phyloP scores from a whole-genome alignment of 2,113 vertebrate genomes.

The Neolamprologus sp. region DNA sequence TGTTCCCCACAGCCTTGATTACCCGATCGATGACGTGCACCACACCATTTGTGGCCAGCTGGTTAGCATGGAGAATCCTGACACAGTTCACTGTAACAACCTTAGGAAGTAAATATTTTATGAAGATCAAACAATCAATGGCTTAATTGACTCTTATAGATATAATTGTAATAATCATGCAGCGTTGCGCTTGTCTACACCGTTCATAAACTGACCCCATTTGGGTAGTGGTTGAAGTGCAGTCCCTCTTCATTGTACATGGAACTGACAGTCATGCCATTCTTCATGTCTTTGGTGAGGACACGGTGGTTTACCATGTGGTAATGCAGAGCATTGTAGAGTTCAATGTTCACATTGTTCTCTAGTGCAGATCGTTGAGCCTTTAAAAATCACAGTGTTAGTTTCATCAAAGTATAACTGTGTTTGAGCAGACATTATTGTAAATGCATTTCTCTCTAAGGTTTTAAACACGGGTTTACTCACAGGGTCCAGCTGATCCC shows the following conservation, averaged over 20 bases:
- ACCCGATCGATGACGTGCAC: slow-evolving; percentile 93
- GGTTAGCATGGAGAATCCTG: slow-evolving; percentile 88
- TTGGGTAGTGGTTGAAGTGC: slow-evolving; percentile 90
- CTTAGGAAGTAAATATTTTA: slow-evolving; percentile 49
- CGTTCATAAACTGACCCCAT: slow-evolving; percentile 77
- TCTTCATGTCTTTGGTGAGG: slow-evolving; percentile 91
- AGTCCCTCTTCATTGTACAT: slow-evolving; percentile 83
- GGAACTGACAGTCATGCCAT: slow-evolving; percentile 79
- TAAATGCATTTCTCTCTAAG: background rate
- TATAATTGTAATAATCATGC: background rate
- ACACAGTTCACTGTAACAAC: slow-evolving; percentile 97
- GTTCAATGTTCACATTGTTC: slow-evolving; percentile 85
- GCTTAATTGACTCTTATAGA: background rate
- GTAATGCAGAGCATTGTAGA: slow-evolving; percentile 83
- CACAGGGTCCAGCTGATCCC: slow-evolving; percentile 81
- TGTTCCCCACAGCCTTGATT: slow-evolving; percentile 76
- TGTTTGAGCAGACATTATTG: background rate
- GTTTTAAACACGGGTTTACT: slow-evolving; percentile 28
- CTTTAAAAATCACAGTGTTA: slow-evolving; percentile 53
- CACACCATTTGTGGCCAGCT: slow-evolving; percentile 93
- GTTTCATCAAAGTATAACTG: background rate
- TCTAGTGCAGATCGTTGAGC: slow-evolving; percentile 71
- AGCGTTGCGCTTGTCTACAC: background rate
- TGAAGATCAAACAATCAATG: background rate
- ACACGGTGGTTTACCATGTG: slow-evolving; percentile 88